These are phyloP conservation scores for Ianthella basta DNA, from an alignment of 37 sponge, comb jelly and placozoan genomes.

Conservation along the genomic window DNA sequence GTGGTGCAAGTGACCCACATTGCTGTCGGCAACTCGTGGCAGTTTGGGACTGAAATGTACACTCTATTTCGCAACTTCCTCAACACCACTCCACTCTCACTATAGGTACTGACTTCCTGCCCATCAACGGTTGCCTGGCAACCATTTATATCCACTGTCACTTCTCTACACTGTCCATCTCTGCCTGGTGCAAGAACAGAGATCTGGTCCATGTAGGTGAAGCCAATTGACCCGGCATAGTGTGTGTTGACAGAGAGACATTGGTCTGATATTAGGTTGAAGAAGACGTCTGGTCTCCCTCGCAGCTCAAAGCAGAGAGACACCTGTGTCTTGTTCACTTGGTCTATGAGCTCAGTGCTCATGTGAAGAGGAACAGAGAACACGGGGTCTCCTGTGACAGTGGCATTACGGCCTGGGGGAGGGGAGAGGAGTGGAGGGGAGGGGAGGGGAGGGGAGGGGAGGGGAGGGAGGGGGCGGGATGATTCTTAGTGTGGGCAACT, in stretches of 20 bases:
- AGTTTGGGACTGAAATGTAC: slow-evolving; percentile 14
- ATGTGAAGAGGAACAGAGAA: not conserved
- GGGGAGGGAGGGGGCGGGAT: too few species aligned
- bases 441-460: too few species aligned
- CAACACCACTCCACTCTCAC: not conserved
- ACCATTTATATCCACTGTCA: slow-evolving; percentile 1
- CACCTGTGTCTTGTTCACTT: not conserved
- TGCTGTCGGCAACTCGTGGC: slow-evolving; percentile 1
- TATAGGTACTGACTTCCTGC: not conserved
- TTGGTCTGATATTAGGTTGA: slow-evolving; percentile 21
- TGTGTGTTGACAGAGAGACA: slow-evolving; percentile 7
- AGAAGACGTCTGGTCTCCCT: not conserved
- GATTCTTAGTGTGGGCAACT: too few species aligned
- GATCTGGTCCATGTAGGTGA: slow-evolving; percentile 14
- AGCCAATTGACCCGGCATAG: not conserved
- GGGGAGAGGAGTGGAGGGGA: too few species aligned
- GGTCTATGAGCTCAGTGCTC: not conserved
- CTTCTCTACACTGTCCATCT: not conserved
- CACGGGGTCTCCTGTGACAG: slow-evolving; percentile 20
- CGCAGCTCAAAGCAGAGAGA: slow-evolving; percentile 7
- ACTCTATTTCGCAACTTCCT: not conserved
- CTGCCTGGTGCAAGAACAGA: slow-evolving; percentile 10
- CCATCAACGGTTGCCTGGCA: slow-evolving; percentile 9
- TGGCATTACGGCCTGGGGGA: slow-evolving; percentile 5
- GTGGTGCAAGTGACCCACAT: slow-evolving; percentile 7